phyloP scores from a whole-genome alignment of 2,797 vertebrate species.

The Tiaroga cobitis region DNA sequence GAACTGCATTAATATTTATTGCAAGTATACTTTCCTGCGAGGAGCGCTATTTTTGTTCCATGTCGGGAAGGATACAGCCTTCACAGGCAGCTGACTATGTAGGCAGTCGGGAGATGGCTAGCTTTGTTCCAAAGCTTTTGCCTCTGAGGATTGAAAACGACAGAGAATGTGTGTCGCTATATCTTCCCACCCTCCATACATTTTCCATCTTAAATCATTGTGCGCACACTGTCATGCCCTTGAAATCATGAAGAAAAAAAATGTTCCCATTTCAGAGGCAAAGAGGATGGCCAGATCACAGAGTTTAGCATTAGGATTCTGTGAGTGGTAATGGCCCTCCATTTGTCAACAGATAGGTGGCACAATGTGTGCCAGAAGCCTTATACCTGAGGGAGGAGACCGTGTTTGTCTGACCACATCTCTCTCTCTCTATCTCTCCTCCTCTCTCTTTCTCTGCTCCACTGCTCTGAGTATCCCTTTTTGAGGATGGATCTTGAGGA shows the following conservation, averaged over 20 bases:
- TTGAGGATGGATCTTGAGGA: background rate
- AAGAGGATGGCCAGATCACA: constrained; percentile 64
- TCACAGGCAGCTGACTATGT: background rate
- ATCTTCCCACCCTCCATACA: background rate
- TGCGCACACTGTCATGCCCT: background rate
- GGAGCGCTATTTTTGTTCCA: background rate
- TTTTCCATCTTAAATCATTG: constrained; percentile 13
- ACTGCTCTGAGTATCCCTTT: background rate
- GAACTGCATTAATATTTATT: background rate
- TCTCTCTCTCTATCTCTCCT: background rate
- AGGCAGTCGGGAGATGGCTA: background rate
- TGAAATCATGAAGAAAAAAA: background rate
- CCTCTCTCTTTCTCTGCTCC: constrained; percentile 12
- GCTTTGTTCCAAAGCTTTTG: background rate
- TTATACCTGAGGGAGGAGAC: constrained; percentile 59
- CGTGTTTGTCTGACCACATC: constrained; percentile 60
- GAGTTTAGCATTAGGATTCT: constrained; percentile 75
- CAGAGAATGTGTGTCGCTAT: background rate
- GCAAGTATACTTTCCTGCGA: background rate
- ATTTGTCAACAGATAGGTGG: constrained; percentile 77
- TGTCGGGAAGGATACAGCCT: background rate
- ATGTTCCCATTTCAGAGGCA: constrained; percentile 16
- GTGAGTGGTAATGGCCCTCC: constrained; percentile 69
- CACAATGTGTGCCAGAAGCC: constrained; percentile 68
- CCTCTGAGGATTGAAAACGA: background rate